phyloP scores from a whole-genome alignment of 2,888 invertebrate species.

The Apotomis turbidana region DNA sequence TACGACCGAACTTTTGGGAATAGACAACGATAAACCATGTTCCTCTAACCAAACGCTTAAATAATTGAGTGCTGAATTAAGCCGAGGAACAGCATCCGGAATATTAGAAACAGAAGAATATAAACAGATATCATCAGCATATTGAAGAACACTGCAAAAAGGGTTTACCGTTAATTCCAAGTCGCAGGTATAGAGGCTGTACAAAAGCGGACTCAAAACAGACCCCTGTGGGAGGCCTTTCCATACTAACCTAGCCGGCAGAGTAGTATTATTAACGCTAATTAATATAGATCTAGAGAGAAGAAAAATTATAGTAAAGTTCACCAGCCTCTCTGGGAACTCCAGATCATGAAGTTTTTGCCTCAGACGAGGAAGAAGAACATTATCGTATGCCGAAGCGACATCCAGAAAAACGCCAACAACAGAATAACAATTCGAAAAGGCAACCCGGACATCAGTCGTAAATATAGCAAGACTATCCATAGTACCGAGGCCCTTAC shows the following conservation, averaged over 20 bases:
- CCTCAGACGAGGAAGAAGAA: constrained; percentile 45
- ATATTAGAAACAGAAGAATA: constrained; percentile 32
- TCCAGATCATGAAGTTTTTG: constrained; percentile 43
- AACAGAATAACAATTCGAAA: constrained; percentile 39
- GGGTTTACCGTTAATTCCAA: constrained; percentile 33
- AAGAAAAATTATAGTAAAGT: too few relatives aligned
- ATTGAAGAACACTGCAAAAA: constrained; percentile 45
- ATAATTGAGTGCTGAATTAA: constrained; percentile 33
- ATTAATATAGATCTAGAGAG: constrained; percentile 36
- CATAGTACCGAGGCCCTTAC: constrained; percentile 48
- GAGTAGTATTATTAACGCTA: constrained; percentile 9
- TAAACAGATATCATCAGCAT: constrained; percentile 48
- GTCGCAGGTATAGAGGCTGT: constrained; percentile 46
- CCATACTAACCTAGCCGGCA: constrained; percentile 41
- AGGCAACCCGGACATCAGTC: constrained; percentile 45
- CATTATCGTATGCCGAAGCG: constrained; percentile 49
- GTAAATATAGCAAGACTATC: constrained; percentile 49
- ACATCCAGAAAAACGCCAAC: constrained; percentile 49
- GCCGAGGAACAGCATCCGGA: background rate
- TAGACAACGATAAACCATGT: constrained; percentile 42
- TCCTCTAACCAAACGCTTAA: constrained; percentile 16
- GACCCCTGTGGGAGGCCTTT: constrained; percentile 49
- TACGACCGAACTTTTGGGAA: constrained; percentile 41
- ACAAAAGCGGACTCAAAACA: constrained; percentile 45
- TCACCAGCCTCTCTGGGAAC: background rate